Evolutionary conservation across 2,113 vertebrate species (phyloP).

Genomic region (Otus sunia): DNA sequence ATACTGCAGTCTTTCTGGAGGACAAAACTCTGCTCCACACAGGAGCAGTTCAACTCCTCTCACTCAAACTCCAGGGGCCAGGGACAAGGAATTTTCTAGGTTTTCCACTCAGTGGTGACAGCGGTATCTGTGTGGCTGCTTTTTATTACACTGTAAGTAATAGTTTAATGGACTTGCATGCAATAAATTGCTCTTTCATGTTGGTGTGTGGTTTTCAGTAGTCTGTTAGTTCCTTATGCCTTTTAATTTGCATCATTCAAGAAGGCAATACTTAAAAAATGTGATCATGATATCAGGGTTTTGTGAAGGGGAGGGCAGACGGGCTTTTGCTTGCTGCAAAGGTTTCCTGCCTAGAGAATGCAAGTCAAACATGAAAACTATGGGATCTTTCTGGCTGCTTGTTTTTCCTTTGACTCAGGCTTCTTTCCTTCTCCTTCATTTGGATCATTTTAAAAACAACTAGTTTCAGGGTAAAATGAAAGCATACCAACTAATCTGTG

Average conservation of each 20-base stretch:
- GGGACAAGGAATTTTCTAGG: neutral
- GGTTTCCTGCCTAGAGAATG: neutral
- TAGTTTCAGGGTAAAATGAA: neutral
- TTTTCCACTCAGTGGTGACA: neutral
- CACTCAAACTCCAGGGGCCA: neutral
- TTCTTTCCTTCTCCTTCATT: neutral
- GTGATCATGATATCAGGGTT: neutral
- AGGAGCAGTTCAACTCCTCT: neutral
- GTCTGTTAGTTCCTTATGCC: neutral
- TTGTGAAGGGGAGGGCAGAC: neutral
- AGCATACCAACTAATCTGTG: neutral
- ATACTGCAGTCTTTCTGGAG: neutral
- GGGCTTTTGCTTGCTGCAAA: neutral
- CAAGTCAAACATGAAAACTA: neutral
- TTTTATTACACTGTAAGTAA: neutral
- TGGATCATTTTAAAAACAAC: neutral
- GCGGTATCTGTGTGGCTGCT: neutral
- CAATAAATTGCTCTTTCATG: neutral
- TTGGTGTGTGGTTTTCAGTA: neutral
- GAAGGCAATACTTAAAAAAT: neutral
- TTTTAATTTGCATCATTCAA: conserved; percentile 10
- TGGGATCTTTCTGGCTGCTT: neutral
- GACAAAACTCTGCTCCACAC: neutral
- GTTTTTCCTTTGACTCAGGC: neutral
- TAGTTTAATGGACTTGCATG: neutral